A percentile compares a stretch with the other conserved stretches of the same genome.
Conservation (phyloP, 53 echinoderm and acorn worm species). For the Patiria pectinifera region DNA sequence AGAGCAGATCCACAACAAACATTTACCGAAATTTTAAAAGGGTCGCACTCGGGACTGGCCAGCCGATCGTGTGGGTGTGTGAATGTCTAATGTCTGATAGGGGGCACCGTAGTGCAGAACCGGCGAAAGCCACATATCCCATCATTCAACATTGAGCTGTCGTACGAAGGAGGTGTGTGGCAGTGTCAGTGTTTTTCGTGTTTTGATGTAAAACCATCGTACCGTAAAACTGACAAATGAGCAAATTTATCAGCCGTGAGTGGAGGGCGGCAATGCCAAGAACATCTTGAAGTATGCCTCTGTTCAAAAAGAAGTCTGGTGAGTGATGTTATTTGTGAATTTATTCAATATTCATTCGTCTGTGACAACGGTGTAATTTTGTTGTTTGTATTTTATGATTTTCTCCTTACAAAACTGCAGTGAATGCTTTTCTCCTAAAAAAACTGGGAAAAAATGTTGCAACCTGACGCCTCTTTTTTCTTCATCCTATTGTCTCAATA, state of each 20-base stretch:
- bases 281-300: conserved; percentile 76
- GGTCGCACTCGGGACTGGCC: too few species aligned
- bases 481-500: too few species aligned
- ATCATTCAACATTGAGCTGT: conserved; percentile 3
- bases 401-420: too few species aligned
- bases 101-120: not conserved
- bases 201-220: conserved; percentile 25
- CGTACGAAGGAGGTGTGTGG: conserved; percentile 16
- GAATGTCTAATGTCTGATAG: not conserved
- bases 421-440: too few species aligned
- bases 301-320: conserved; percentile 96
- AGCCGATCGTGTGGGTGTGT: too few species aligned
- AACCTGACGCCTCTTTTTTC: too few species aligned
- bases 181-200: not conserved
- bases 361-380: too few species aligned
- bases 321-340: not conserved
- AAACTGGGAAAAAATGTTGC: too few species aligned
- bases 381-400: too few species aligned
- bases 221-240: conserved; percentile 15
- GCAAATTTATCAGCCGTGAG: not conserved
- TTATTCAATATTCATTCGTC: too few species aligned
- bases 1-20: too few species aligned
- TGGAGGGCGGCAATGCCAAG: conserved; percentile 1
- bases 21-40: too few species aligned
- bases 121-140: not conserved